These are phyloP conservation scores for Manis crassicaudata DNA, from an alignment of 2,797 vertebrate species.

Conservation along the genomic window DNA sequence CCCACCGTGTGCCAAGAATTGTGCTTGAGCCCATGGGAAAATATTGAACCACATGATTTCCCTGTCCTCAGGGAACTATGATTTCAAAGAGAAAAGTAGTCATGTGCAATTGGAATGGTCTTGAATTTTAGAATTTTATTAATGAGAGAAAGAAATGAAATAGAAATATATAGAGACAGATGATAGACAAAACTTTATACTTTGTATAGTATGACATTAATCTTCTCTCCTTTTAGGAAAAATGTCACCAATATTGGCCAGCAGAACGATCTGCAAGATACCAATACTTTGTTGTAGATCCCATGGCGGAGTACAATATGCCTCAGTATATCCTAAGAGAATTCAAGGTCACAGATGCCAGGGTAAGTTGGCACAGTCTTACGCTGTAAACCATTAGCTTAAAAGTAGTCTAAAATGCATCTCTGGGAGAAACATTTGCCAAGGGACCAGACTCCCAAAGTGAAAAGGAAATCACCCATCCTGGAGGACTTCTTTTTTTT, in stretches of 20 bases:
- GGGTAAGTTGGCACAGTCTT: constrained; percentile 89
- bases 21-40: neutral
- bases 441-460: neutral
- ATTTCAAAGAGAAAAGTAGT: constrained; percentile 3
- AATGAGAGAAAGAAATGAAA: neutral
- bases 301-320: constrained; percentile 99
- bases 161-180: neutral
- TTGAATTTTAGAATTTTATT: constrained; percentile 10
- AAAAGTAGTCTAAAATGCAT: neutral
- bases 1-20: neutral
- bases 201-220: neutral
- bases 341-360: constrained; percentile 99
- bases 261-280: constrained; percentile 98
- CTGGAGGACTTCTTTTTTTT: neutral
- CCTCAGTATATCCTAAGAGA: constrained; percentile 99
- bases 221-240: constrained; percentile 89
- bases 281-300: constrained; percentile 99
- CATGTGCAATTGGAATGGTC: neutral
- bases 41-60: neutral
- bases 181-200: neutral
- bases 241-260: constrained; percentile 99
- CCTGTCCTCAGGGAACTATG: neutral
- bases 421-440: constrained; percentile 31
- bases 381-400: neutral
- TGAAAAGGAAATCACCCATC: neutral